Conservation (phyloP, 2,113 vertebrate genomes). For the Vicugna pacos region DNA sequence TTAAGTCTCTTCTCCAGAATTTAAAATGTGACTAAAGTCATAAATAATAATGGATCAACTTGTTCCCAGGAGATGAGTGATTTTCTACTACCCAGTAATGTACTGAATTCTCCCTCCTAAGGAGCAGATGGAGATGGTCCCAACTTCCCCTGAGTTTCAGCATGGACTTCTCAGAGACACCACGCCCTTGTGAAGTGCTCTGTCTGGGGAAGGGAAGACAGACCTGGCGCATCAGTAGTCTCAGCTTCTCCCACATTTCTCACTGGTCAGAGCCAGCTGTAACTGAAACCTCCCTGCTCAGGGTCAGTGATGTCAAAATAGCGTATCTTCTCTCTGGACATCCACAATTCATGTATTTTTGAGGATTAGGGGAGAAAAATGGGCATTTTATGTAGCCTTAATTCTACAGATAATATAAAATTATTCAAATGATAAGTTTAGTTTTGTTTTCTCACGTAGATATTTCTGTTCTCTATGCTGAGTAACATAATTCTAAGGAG, state of each 20-base stretch:
- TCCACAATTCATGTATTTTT: background rate
- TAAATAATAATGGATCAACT: background rate
- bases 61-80: background rate
- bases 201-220: background rate
- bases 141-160: background rate
- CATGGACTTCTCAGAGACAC: background rate
- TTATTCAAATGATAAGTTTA: background rate
- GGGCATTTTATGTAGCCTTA: background rate
- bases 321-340: background rate
- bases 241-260: background rate
- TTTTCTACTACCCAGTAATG: background rate
- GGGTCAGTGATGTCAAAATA: background rate
- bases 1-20: background rate
- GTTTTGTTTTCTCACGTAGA: background rate
- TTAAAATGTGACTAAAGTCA: background rate
- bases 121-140: too few species aligned
- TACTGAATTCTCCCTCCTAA: background rate
- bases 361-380: background rate
- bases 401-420: background rate
- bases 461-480: background rate
- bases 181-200: too few species aligned
- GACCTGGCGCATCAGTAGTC: background rate
- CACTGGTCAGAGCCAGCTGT: background rate
- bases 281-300: background rate
- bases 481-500: background rate